Evolutionary conservation across 1,140 invertebrate species (phyloP).

Genomic region (Halictus rubicundus): DNA sequence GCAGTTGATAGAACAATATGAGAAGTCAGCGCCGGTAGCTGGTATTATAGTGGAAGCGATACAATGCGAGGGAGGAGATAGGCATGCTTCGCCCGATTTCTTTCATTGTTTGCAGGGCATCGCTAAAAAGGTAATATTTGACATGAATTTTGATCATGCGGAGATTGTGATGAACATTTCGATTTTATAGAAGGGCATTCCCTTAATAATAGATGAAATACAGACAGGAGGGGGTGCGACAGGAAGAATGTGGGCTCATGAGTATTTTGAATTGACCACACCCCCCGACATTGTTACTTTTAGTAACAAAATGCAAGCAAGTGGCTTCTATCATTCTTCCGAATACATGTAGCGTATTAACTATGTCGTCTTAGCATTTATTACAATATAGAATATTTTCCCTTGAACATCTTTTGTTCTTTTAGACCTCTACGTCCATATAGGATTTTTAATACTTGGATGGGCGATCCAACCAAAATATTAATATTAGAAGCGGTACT

Average conservation of each 20-base stretch:
- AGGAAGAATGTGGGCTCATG: constrained; percentile 44
- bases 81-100: constrained; percentile 37
- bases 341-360: constrained; percentile 38
- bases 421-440: constrained; percentile 16
- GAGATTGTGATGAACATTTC: not conserved
- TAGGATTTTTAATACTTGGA: constrained; percentile 31
- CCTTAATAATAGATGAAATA: constrained; percentile 37
- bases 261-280: constrained; percentile 35
- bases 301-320: constrained; percentile 40
- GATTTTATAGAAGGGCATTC: constrained; percentile 24
- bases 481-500: constrained; percentile 31
- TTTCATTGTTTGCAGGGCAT: constrained; percentile 29
- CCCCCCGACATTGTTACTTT: constrained; percentile 38
- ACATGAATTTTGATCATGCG: not conserved
- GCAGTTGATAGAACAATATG: constrained; percentile 27
- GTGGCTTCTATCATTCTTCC: constrained; percentile 34
- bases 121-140: constrained; percentile 21
- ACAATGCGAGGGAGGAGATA: constrained; percentile 38
- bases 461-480: constrained; percentile 34
- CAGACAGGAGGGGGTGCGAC: constrained; percentile 42
- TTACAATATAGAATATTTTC: not conserved
- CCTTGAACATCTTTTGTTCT: not conserved
- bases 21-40: constrained; percentile 22
- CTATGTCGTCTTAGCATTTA: not conserved
- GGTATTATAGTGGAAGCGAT: constrained; percentile 42